Evolutionary conservation across 1,140 invertebrate species (phyloP).

Genomic region (Phenacoccus solenopsis): DNA sequence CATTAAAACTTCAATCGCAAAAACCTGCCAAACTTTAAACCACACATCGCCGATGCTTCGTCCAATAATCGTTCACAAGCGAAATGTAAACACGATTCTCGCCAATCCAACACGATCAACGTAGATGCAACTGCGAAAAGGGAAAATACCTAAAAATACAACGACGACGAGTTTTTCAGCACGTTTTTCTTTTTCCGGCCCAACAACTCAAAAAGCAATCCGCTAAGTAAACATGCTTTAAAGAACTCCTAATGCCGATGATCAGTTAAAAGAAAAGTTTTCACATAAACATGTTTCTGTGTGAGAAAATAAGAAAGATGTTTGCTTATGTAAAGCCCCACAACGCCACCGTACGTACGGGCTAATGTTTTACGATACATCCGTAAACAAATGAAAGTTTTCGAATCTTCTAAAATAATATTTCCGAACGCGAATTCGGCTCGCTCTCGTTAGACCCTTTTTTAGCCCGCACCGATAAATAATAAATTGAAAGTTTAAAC

Average conservation of each 20-base stretch:
- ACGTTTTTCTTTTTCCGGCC: background rate
- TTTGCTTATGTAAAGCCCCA: background rate
- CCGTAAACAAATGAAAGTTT: too few relatives aligned
- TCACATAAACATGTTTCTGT: background rate
- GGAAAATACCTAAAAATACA: background rate
- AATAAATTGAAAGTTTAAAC: too few relatives aligned
- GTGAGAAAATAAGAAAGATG: slow-evolving; percentile 2
- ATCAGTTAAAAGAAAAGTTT: slow-evolving; percentile 3
- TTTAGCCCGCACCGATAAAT: too few relatives aligned
- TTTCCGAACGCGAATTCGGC: too few relatives aligned
- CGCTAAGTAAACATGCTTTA: background rate
- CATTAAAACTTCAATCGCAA: too few relatives aligned
- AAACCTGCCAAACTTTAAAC: too few relatives aligned
- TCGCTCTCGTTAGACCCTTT: too few relatives aligned
- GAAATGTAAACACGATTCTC: background rate
- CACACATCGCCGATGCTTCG: background rate
- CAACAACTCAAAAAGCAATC: background rate
- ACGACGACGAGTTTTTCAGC: background rate
- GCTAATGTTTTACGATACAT: too few relatives aligned
- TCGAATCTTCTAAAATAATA: too few relatives aligned
- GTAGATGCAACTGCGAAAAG: background rate
- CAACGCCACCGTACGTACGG: too few relatives aligned
- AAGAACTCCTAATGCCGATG: background rate
- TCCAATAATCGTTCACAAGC: background rate
- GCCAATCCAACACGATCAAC: background rate